phyloP scores from a whole-genome alignment of 2,797 vertebrate genomes.

The Gymnothorax reevesii region DNA sequence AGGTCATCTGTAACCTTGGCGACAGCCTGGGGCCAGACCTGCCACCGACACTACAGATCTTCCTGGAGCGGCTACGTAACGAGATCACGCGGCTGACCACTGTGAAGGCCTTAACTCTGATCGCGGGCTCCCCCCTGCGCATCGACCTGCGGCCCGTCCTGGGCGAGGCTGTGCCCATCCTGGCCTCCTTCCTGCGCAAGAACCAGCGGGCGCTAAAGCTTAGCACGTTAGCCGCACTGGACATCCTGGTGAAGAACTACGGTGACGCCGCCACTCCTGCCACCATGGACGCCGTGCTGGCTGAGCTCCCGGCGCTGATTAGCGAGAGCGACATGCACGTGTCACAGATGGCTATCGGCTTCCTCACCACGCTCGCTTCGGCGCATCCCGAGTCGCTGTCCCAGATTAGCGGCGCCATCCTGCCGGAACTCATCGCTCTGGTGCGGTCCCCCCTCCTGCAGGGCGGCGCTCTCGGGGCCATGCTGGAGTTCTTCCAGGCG shows the following conservation, averaged over 20 bases:
- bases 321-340: constrained; percentile 99
- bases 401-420: constrained; percentile 93
- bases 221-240: constrained; percentile 90
- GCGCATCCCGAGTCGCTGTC: constrained; percentile 95
- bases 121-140: constrained; percentile 92
- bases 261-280: constrained; percentile 88
- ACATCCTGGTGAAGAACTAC: constrained; percentile 94
- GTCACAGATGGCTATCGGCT: constrained; percentile 98
- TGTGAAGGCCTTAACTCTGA: constrained; percentile 93
- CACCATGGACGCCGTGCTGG: constrained; percentile 97
- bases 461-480: constrained; percentile 94
- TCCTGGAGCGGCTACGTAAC: constrained; percentile 95
- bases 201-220: constrained; percentile 96
- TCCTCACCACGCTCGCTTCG: constrained; percentile 93
- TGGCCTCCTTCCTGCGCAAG: constrained; percentile 97
- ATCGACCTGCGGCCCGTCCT: constrained; percentile 92
- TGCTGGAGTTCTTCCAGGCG: constrained; percentile 97
- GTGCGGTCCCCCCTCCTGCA: constrained; percentile 95
- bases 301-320: constrained; percentile 95
- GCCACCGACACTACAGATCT: constrained; percentile 93
- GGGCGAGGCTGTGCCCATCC: constrained; percentile 93
- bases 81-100: constrained; percentile 97
- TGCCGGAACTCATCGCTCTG: constrained; percentile 92
- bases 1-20: constrained; percentile 95
- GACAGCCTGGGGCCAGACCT: constrained; percentile 90